These are phyloP conservation scores for Cochlearius cochlearius DNA, from an alignment of 2,113 vertebrate genomes.

Conservation along the genomic window DNA sequence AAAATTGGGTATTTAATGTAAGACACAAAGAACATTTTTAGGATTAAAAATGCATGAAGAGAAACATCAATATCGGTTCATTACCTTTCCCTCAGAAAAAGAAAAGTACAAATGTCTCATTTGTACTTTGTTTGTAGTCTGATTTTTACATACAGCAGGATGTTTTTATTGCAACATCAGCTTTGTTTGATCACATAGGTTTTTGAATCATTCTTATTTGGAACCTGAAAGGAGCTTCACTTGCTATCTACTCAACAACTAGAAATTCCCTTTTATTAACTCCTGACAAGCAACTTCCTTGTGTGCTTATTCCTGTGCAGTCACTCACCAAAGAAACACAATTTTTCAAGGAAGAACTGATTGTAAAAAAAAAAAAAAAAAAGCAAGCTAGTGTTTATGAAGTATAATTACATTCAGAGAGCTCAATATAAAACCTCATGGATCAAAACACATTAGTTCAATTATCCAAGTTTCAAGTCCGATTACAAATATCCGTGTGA, in stretches of 20 bases:
- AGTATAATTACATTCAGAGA: constrained; percentile 41
- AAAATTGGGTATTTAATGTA: background rate
- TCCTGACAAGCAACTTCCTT: background rate
- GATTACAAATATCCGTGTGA: constrained; percentile 52
- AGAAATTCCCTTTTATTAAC: background rate
- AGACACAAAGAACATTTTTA: constrained; percentile 9
- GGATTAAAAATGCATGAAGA: constrained; percentile 44
- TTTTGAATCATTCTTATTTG: background rate
- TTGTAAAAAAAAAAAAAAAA: background rate
- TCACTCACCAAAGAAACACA: background rate
- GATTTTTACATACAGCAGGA: constrained; percentile 31
- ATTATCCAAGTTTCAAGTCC: constrained; percentile 59
- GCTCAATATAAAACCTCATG: constrained; percentile 29
- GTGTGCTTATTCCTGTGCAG: background rate
- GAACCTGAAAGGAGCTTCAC: background rate
- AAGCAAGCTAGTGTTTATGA: background rate
- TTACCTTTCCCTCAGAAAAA: background rate
- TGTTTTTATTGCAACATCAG: constrained; percentile 30
- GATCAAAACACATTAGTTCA: constrained; percentile 67
- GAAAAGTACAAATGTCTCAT: constrained; percentile 26
- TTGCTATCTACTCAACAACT: background rate
- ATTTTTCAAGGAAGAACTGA: background rate
- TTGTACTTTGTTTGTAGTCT: constrained; percentile 26
- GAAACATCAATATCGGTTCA: constrained; percentile 18
- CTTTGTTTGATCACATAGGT: constrained; percentile 9